Evolutionary conservation across 35 echinoderm and acorn worm species (phyloP).

Genomic region (Ptychodera flava): DNA sequence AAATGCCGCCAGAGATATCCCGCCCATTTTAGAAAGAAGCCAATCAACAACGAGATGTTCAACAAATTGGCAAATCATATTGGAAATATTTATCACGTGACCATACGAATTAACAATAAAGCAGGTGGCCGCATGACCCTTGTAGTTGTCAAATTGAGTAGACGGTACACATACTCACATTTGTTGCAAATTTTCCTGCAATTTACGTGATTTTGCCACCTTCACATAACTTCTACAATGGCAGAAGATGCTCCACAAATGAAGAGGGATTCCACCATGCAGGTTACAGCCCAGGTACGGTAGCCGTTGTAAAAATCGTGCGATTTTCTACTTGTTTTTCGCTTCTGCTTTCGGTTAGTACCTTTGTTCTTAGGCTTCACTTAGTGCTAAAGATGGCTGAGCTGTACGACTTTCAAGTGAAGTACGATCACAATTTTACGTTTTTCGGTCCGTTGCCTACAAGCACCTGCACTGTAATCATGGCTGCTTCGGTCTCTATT

Average conservation of each 20-base stretch:
- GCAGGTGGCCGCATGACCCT: not conserved
- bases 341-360: not conserved
- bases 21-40: too few species aligned
- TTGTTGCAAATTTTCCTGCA: not conserved
- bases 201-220: not conserved
- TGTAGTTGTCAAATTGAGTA: not conserved
- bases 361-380: not conserved
- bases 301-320: not conserved
- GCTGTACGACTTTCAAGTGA: not conserved
- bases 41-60: too few species aligned
- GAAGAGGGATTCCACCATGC: conserved; percentile 36
- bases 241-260: conserved; percentile 29
- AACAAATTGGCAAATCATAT: not conserved
- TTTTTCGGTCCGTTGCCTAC: too few species aligned
- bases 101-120: not conserved
- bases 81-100: not conserved
- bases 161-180: too few species aligned
- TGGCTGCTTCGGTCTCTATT: too few species aligned
- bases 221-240: not conserved
- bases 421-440: too few species aligned
- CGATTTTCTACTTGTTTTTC: conserved; percentile 15
- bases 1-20: too few species aligned
- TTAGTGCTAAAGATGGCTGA: conserved; percentile 4
- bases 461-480: too few species aligned
- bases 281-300: conserved; percentile 34